Conservation (phyloP, 1,140 invertebrate species). For the Leptinotarsa lineolata region DNA sequence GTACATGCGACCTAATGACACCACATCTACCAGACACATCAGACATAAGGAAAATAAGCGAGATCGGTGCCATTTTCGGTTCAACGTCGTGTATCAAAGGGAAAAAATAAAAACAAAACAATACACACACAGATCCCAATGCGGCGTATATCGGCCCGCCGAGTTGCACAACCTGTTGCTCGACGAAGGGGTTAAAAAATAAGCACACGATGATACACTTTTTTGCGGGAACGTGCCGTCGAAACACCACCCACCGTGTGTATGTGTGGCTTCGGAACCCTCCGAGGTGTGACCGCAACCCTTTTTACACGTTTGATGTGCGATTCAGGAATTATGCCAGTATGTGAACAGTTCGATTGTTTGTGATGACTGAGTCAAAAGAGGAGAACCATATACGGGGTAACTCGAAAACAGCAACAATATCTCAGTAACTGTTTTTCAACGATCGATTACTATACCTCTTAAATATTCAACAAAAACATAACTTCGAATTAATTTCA, state of each 20-base stretch:
- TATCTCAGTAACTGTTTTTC: too few relatives aligned
- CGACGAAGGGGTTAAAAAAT: constrained; percentile 34
- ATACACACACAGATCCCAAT: constrained; percentile 20
- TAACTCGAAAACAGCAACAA: too few relatives aligned
- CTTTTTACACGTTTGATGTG: constrained; percentile 37
- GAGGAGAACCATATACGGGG: too few relatives aligned
- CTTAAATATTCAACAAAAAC: too few relatives aligned
- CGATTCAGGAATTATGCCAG: constrained; percentile 31
- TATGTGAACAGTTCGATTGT: neutral
- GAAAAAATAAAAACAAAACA: constrained; percentile 40
- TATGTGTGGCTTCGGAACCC: constrained; percentile 36
- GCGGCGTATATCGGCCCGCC: constrained; percentile 21
- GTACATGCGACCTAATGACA: neutral
- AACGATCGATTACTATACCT: too few relatives aligned
- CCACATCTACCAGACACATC: constrained; percentile 3
- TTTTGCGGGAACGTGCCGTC: constrained; percentile 37
- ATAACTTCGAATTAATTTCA: too few relatives aligned
- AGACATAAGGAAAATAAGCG: neutral
- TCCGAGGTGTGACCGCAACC: constrained; percentile 38
- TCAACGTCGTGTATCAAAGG: constrained; percentile 28
- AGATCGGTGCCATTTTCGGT: neutral
- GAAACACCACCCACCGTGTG: constrained; percentile 37
- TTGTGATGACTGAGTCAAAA: too few relatives aligned
- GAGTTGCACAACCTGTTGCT: constrained; percentile 37
- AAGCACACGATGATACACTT: constrained; percentile 39